Conservation (phyloP, 2,797 vertebrate genomes). For the Acridotheres tristis region DNA sequence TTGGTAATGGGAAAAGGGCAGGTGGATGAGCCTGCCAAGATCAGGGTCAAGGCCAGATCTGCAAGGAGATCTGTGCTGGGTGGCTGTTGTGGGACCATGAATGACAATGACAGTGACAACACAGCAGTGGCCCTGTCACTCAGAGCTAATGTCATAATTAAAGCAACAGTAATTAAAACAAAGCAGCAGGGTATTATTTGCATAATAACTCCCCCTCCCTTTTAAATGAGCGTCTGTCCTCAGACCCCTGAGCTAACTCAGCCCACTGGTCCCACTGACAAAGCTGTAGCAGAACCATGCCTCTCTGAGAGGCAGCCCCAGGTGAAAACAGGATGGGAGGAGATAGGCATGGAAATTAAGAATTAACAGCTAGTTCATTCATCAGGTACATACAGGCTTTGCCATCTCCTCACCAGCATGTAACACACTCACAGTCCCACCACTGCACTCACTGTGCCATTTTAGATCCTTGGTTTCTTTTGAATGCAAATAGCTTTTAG, state of each 20-base stretch:
- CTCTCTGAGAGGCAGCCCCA: background rate
- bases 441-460: background rate
- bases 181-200: background rate
- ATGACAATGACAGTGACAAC: background rate
- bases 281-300: background rate
- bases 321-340: background rate
- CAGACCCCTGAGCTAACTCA: background rate
- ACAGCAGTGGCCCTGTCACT: background rate
- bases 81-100: background rate
- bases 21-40: background rate
- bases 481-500: background rate
- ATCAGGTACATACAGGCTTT: background rate
- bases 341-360: background rate
- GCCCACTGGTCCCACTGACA: background rate
- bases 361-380: background rate
- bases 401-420: background rate
- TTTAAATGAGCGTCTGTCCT: background rate
- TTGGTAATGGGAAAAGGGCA: background rate
- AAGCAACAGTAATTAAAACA: background rate
- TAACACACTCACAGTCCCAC: background rate
- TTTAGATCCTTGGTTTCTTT: background rate
- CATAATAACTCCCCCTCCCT: background rate
- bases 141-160: background rate
- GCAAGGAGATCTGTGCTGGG: background rate
- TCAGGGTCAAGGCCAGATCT: background rate